Percentiles rank a stretch among this genome's conserved stretches.
Conservation (phyloP, 2,113 vertebrate species). For the Hystrix cristata region DNA sequence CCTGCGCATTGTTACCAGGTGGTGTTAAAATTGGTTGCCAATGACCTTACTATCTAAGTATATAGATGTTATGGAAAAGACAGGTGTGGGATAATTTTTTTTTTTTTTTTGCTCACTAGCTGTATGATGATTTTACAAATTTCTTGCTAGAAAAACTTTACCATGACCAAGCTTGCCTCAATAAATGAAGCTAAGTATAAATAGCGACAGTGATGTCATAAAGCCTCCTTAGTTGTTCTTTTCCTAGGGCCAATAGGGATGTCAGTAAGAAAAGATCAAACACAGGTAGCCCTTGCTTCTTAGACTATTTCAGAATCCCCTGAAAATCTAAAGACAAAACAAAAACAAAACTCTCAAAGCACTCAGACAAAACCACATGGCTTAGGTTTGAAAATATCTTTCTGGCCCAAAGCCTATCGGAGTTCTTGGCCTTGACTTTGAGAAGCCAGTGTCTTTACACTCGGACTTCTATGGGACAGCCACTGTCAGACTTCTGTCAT, state of each 20-base stretch:
- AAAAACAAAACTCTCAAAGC: conserved; percentile 31
- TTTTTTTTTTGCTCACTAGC: not conserved
- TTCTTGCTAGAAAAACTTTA: conserved; percentile 59
- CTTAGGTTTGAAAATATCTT: conserved; percentile 23
- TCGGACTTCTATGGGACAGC: conserved; percentile 5
- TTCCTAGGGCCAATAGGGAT: not conserved
- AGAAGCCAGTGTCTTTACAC: not conserved
- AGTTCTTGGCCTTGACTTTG: conserved; percentile 55
- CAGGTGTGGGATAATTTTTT: not conserved
- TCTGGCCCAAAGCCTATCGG: not conserved
- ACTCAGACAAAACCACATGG: conserved; percentile 35
- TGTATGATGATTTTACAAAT: not conserved
- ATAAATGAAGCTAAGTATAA: conserved; percentile 65
- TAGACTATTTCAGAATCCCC: conserved; percentile 40
- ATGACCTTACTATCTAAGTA: not conserved
- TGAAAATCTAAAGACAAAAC: not conserved
- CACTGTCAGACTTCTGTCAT: not conserved
- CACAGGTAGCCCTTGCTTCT: not conserved
- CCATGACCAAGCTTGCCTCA: conserved; percentile 59
- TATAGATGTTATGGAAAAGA: not conserved
- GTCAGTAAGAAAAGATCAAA: conserved; percentile 3
- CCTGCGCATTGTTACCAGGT: not conserved
- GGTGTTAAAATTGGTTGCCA: not conserved
- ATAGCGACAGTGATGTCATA: conserved; percentile 29
- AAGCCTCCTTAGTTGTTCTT: not conserved